Evolutionary conservation across 2,888 invertebrate genomes (phyloP).

Genomic region (Argynnis bischoffii): DNA sequence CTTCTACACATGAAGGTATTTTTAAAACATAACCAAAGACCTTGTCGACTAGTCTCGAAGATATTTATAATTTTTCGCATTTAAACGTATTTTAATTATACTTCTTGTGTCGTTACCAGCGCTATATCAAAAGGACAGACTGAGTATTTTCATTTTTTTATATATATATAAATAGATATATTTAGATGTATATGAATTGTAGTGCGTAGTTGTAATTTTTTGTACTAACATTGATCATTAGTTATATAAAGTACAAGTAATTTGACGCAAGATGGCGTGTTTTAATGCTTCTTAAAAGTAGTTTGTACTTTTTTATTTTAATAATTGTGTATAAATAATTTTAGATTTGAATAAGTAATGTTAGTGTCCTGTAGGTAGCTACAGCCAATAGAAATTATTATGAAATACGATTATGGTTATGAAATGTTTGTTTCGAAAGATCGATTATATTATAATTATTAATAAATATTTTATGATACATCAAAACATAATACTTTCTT

Average conservation of each 20-base stretch:
- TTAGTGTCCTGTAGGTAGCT: neutral
- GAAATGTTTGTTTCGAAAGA: no score
- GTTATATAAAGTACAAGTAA: slow-evolving; percentile 10
- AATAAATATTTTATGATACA: no score
- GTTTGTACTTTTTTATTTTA: neutral
- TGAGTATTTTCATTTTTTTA: slow-evolving; percentile 49
- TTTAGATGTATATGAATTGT: slow-evolving; percentile 33
- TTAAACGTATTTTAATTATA: slow-evolving; percentile 49
- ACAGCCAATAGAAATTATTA: no score
- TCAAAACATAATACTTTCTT: no score
- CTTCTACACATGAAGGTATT: slow-evolving; percentile 18
- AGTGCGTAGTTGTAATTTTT: slow-evolving; percentile 37
- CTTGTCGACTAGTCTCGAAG: slow-evolving; percentile 70
- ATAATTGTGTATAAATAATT: slow-evolving; percentile 26
- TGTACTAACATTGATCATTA: slow-evolving; percentile 16
- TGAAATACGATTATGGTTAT: no score
- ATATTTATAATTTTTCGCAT: slow-evolving; percentile 67
- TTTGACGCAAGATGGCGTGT: slow-evolving; percentile 7
- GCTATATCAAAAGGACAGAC: slow-evolving; percentile 61
- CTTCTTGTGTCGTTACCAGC: slow-evolving; percentile 61
- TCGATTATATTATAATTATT: no score
- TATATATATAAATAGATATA: slow-evolving; percentile 43
- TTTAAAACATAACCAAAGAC: slow-evolving; percentile 72
- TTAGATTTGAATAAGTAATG: neutral
- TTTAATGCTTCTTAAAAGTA: slow-evolving; percentile 17